A percentile compares a stretch with the other conserved stretches of the same genome.
Conservation (phyloP, 2,888 invertebrate genomes). For the Mayetiola destructor region DNA sequence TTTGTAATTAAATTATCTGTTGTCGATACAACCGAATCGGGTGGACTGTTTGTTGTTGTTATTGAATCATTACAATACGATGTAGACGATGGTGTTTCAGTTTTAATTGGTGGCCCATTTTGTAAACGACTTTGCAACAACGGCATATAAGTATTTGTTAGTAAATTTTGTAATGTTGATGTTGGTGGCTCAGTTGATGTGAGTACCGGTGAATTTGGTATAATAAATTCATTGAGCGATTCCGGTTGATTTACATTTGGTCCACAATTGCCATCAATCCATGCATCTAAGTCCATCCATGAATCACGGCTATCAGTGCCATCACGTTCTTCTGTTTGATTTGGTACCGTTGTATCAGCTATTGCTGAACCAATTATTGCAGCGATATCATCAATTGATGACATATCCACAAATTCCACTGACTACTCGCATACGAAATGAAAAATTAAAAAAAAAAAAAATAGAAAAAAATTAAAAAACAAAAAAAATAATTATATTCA, state of each 20-base stretch:
- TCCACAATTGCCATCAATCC: slow-evolving; percentile 67
- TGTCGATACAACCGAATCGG: slow-evolving; percentile 73
- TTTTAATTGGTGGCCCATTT: slow-evolving; percentile 58
- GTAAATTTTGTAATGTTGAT: slow-evolving; percentile 56
- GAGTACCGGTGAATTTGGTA: slow-evolving; percentile 46
- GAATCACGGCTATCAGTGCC: slow-evolving; percentile 61
- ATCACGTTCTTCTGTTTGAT: slow-evolving; percentile 52
- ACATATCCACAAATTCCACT: slow-evolving; percentile 45
- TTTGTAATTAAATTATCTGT: slow-evolving; percentile 57
- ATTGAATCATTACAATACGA: slow-evolving; percentile 57
- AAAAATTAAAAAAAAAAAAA: no score
- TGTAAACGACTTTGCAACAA: slow-evolving; percentile 66
- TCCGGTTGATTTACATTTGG: slow-evolving; percentile 53
- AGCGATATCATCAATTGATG: slow-evolving; percentile 67
- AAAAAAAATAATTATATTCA: no score
- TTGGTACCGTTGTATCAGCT: slow-evolving; percentile 75
- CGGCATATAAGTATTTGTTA: slow-evolving; percentile 69
- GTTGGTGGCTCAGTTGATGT: slow-evolving; percentile 24
- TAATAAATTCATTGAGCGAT: slow-evolving; percentile 48
- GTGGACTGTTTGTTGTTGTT: slow-evolving; percentile 62
- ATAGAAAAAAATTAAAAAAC: no score
- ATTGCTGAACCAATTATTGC: slow-evolving; percentile 80
- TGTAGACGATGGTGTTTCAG: slow-evolving; percentile 60
- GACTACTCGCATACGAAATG: no score
- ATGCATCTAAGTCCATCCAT: slow-evolving; percentile 80